Conservation (phyloP, 2,888 invertebrate species). For the Himalopsyche japonica region DNA sequence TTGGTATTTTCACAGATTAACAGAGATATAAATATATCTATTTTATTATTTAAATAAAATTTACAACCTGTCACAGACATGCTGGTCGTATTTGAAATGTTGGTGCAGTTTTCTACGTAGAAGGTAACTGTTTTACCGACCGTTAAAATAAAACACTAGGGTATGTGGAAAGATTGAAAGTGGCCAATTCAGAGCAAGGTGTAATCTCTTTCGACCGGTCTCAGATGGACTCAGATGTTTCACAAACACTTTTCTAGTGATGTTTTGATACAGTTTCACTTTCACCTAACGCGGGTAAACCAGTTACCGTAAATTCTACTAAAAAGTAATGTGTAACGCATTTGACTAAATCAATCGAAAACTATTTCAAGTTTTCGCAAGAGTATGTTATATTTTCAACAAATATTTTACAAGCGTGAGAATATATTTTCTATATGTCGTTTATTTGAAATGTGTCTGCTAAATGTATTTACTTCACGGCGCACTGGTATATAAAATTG, state of each 20-base stretch:
- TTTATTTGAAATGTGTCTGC: too few relatives aligned
- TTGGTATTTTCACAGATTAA: background rate
- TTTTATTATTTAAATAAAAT: background rate
- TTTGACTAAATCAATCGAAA: background rate
- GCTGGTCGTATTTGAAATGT: background rate
- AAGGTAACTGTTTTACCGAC: background rate
- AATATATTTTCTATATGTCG: too few relatives aligned
- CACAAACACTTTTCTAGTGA: background rate
- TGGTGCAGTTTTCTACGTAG: background rate
- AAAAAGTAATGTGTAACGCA: background rate
- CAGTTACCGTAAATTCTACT: background rate
- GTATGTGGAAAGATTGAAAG: background rate
- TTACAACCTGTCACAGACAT: background rate
- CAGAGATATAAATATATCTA: background rate
- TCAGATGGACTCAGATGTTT: background rate
- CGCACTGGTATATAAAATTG: too few relatives aligned
- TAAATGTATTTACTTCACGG: too few relatives aligned
- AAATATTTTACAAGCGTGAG: too few relatives aligned
- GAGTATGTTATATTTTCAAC: too few relatives aligned
- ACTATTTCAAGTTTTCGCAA: background rate
- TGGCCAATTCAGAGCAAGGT: background rate
- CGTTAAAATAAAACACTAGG: background rate
- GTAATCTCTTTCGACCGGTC: background rate
- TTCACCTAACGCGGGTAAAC: background rate
- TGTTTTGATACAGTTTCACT: background rate